These are phyloP conservation scores for Quadriops clusia DNA, from an alignment of 2,888 invertebrate genomes.

Conservation along the genomic window DNA sequence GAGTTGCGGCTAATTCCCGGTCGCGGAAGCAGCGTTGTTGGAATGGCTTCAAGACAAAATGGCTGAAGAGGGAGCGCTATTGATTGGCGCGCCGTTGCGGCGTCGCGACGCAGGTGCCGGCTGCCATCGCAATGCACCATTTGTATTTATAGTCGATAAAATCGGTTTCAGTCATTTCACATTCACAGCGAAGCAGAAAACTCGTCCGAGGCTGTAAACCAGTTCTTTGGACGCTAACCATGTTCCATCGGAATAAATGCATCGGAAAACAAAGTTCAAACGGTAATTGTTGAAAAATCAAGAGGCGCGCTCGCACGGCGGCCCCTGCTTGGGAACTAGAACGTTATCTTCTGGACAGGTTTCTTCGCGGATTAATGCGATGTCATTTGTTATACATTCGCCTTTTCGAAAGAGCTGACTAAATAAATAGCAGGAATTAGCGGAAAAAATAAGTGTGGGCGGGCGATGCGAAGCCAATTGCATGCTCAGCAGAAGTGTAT, in stretches of 20 bases:
- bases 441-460: constrained; percentile 19
- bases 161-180: constrained; percentile 29
- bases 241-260: too few species aligned
- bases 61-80: constrained; percentile 36
- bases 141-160: constrained; percentile 36
- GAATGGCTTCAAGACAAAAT: constrained; percentile 37
- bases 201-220: constrained; percentile 10
- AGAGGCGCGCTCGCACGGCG: too few species aligned
- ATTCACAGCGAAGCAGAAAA: too few species aligned
- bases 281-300: too few species aligned
- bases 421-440: constrained; percentile 22
- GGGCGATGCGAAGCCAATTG: constrained; percentile 28
- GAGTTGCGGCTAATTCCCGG: constrained; percentile 27
- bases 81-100: constrained; percentile 34
- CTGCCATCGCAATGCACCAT: constrained; percentile 37
- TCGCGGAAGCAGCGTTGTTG: constrained; percentile 21
- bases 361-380: too few species aligned
- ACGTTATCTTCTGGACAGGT: too few species aligned
- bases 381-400: constrained; percentile 2
- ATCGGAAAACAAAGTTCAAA: too few species aligned
- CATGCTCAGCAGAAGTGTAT: constrained; percentile 31
- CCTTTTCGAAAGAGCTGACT: constrained; percentile 22
- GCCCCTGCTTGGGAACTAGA: too few species aligned
- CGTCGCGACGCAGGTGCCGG: constrained; percentile 33
- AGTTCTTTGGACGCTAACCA: constrained; percentile 9